These are phyloP conservation scores for Ips nitidus DNA, from an alignment of 1,140 invertebrate species.

Conservation along the genomic window DNA sequence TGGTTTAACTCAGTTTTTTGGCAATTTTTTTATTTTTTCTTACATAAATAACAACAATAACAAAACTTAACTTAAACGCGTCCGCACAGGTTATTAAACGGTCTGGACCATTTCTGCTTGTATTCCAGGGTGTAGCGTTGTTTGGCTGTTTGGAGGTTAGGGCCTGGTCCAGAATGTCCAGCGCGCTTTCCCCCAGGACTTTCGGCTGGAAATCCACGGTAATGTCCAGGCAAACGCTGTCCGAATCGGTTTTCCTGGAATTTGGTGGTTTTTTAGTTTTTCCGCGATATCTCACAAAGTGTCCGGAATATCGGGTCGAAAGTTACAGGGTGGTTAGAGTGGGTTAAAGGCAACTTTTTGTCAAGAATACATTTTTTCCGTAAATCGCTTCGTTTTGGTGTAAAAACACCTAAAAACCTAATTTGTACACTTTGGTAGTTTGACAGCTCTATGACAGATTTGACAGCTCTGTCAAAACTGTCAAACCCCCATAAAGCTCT, in stretches of 20 bases:
- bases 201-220: slow-evolving; percentile 46
- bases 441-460: too few relatives aligned
- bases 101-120: slow-evolving; percentile 29
- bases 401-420: too few relatives aligned
- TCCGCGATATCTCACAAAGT: not conserved
- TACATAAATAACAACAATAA: too few relatives aligned
- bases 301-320: not conserved
- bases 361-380: too few relatives aligned
- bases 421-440: too few relatives aligned
- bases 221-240: slow-evolving; percentile 45
- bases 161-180: slow-evolving; percentile 47
- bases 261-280: too few relatives aligned
- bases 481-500: not conserved
- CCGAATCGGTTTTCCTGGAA: slow-evolving; percentile 40
- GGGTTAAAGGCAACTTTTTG: not conserved
- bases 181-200: slow-evolving; percentile 40
- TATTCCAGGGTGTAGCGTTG: slow-evolving; percentile 42
- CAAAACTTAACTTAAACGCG: too few relatives aligned
- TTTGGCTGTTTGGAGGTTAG: slow-evolving; percentile 44
- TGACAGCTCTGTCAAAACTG: not conserved
- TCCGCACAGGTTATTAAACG: not conserved
- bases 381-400: too few relatives aligned
- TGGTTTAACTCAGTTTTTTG: too few relatives aligned
- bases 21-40: too few relatives aligned
- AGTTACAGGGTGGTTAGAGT: not conserved